phyloP scores from a whole-genome alignment of 2,797 vertebrate species.

The Myoxocephalus aenaeus region DNA sequence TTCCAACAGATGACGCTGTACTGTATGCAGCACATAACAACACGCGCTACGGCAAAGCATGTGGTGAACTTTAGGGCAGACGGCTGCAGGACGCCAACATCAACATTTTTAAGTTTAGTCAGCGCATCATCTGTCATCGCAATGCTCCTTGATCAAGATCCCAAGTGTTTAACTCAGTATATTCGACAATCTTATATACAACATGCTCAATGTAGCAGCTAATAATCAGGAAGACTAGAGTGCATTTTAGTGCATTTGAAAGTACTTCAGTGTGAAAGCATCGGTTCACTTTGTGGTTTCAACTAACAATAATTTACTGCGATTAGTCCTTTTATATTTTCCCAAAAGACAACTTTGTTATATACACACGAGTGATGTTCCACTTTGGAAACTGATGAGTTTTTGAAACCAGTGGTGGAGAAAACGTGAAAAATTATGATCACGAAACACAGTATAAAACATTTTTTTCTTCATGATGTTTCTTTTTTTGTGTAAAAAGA shows the following conservation, averaged over 20 bases:
- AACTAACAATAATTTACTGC: slow-evolving; percentile 46
- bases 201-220: slow-evolving; percentile 55
- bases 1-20: slow-evolving; percentile 5
- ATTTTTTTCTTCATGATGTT: slow-evolving; percentile 26
- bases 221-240: slow-evolving; percentile 54
- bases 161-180: slow-evolving; percentile 11
- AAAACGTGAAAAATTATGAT: slow-evolving; percentile 55
- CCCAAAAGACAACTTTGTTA: slow-evolving; percentile 35
- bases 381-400: slow-evolving; percentile 37
- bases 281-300: slow-evolving; percentile 48
- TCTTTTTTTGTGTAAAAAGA: slow-evolving; percentile 46
- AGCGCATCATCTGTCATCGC: slow-evolving; percentile 5
- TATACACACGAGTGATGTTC: slow-evolving; percentile 48
- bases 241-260: slow-evolving; percentile 65
- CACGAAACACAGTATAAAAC: slow-evolving; percentile 59
- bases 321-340: slow-evolving; percentile 24
- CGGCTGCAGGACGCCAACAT: slow-evolving; percentile 1
- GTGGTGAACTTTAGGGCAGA: neutral
- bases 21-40: neutral
- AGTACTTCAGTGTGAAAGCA: slow-evolving; percentile 49
- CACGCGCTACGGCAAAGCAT: slow-evolving; percentile 10
- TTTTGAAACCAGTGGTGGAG: slow-evolving; percentile 31
- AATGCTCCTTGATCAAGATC: slow-evolving; percentile 21
- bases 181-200: slow-evolving; percentile 32
- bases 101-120: slow-evolving; percentile 19